Conservation (phyloP, 2,797 vertebrate genomes). For the Tadarida brasiliensis region DNA sequence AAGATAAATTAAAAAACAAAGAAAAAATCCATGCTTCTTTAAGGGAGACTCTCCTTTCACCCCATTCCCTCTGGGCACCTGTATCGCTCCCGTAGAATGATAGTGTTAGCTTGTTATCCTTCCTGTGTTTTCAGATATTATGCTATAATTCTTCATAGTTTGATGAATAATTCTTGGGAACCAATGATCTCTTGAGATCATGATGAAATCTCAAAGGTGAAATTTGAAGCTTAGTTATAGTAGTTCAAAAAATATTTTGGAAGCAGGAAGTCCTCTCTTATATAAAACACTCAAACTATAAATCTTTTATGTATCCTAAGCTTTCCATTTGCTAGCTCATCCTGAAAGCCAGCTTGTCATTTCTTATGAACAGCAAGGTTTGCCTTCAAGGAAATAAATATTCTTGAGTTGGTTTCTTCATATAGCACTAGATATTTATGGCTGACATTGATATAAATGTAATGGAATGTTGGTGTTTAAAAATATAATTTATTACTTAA, state of each 20-base stretch:
- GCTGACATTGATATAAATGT: conserved; percentile 53
- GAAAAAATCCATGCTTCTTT: neutral
- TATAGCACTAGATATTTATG: neutral
- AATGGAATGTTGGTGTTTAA: conserved; percentile 69
- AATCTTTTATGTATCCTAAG: neutral
- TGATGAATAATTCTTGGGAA: neutral
- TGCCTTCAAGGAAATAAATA: conserved; percentile 36
- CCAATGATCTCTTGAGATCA: neutral
- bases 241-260: neutral
- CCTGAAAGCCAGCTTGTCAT: neutral
- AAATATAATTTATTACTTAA: conserved; percentile 76
- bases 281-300: neutral
- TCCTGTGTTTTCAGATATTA: neutral
- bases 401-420: neutral
- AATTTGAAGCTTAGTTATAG: neutral
- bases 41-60: neutral
- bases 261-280: neutral
- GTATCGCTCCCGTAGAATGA: neutral
- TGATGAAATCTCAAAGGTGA: neutral
- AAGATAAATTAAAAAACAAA: neutral
- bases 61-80: neutral
- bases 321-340: neutral
- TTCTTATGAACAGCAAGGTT: neutral
- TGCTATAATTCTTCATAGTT: neutral
- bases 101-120: neutral